phyloP scores from a whole-genome alignment of 2,113 vertebrate species.

The Hippocampus comes region DNA sequence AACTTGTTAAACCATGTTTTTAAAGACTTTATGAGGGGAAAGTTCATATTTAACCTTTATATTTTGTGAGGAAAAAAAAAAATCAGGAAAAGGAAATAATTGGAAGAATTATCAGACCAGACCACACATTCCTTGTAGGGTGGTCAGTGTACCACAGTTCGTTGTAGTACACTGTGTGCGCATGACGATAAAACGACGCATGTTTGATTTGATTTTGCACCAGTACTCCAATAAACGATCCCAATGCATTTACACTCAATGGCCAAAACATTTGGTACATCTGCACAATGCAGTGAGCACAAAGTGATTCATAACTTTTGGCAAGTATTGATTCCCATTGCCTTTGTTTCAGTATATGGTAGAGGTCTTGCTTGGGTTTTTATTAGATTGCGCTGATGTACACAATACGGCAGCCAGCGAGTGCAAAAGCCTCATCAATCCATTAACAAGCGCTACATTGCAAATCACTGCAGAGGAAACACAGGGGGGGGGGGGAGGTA shows the following conservation, averaged over 20 bases:
- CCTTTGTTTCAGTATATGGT: neutral
- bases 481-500: conserved; percentile 22
- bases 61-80: neutral
- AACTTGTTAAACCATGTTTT: neutral
- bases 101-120: neutral
- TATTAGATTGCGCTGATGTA: neutral
- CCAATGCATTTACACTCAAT: neutral
- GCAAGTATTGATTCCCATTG: neutral
- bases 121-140: neutral
- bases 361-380: neutral
- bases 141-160: neutral
- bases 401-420: neutral
- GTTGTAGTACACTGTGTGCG: too few relatives aligned
- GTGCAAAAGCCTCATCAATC: conserved; percentile 1
- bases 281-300: neutral
- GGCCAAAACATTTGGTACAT: neutral
- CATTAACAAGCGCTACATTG: conserved; percentile 18
- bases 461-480: conserved; percentile 32
- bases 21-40: neutral
- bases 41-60: neutral
- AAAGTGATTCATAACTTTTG: neutral
- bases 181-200: neutral
- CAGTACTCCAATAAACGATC: neutral
- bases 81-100: neutral
- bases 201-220: neutral